A percentile compares a stretch with the other conserved stretches of the same genome.
Conservation (phyloP, 2,113 vertebrate genomes). For the Pygathrix nemaeus region DNA sequence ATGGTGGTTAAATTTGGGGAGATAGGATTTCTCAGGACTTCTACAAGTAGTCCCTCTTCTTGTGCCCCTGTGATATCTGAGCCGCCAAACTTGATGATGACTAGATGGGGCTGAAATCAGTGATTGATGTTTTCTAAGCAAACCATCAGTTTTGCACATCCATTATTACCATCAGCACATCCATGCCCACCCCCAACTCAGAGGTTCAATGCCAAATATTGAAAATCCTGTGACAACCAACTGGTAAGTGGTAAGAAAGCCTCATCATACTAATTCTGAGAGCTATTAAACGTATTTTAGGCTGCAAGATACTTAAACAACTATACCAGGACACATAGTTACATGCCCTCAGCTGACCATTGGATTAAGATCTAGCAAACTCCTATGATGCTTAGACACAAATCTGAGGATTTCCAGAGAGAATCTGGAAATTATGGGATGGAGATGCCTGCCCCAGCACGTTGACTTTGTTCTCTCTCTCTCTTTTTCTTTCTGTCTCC, state of each 20-base stretch:
- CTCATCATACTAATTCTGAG: neutral
- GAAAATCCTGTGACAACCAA: neutral
- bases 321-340: neutral
- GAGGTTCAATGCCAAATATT: neutral
- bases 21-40: neutral
- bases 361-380: neutral
- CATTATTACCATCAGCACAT: neutral
- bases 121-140: neutral
- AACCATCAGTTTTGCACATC: neutral
- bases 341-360: neutral
- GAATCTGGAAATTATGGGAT: neutral
- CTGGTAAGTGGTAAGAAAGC: neutral
- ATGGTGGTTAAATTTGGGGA: neutral
- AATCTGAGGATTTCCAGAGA: neutral
- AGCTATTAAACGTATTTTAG: neutral
- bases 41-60: neutral
- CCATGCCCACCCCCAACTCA: neutral
- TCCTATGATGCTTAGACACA: neutral
- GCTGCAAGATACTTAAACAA: neutral
- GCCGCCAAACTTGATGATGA: neutral
- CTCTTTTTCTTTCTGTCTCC: neutral
- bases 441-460: neutral
- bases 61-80: neutral
- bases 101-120: neutral
- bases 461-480: neutral